These are phyloP conservation scores for Temnopleurus reevesii DNA, from an alignment of 53 echinoderm and acorn worm species.

Conservation along the genomic window DNA sequence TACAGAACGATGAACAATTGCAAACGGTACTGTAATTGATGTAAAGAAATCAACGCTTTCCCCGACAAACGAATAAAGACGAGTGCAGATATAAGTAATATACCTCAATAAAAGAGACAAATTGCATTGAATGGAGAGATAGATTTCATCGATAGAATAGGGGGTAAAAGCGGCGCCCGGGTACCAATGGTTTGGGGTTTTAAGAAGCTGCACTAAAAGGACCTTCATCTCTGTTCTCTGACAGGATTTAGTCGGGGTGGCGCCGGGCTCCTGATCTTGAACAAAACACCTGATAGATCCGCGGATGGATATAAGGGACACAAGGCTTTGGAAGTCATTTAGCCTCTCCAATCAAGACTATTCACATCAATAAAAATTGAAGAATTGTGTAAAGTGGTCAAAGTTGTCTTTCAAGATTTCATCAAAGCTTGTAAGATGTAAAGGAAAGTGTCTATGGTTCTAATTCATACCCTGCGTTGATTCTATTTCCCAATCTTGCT, in stretches of 20 bases:
- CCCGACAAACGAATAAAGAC: neutral
- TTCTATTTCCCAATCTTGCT: too few relatives aligned
- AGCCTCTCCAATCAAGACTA: neutral
- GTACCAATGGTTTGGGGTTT: neutral
- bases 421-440: too few relatives aligned
- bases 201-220: neutral
- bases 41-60: neutral
- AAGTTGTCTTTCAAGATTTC: too few relatives aligned
- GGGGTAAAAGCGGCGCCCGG: neutral
- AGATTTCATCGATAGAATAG: neutral
- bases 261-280: neutral
- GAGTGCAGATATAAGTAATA: neutral
- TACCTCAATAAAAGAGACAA: neutral
- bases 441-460: too few relatives aligned
- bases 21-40: slow-evolving; percentile 20
- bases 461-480: too few relatives aligned
- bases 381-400: too few relatives aligned
- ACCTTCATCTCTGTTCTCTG: neutral
- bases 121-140: neutral
- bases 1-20: too few relatives aligned
- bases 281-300: neutral
- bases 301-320: neutral
- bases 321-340: neutral
- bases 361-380: neutral
- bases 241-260: neutral